These are phyloP conservation scores for Epinotia ramella DNA, from an alignment of 2,888 invertebrate species.

Conservation along the genomic window DNA sequence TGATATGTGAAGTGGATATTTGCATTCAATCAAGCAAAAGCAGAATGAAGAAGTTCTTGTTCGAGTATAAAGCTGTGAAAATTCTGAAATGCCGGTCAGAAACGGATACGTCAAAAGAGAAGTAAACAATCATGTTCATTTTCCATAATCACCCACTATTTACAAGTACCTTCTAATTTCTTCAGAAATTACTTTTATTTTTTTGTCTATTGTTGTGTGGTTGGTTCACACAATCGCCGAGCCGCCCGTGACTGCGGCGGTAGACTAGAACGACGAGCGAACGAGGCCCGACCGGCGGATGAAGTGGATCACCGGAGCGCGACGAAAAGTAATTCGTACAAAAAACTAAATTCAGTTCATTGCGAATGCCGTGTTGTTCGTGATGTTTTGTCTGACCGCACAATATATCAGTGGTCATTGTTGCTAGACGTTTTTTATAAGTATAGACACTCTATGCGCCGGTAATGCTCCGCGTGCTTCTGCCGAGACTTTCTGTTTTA, in stretches of 20 bases:
- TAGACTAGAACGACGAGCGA: slow-evolving; percentile 48
- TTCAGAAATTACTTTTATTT: slow-evolving; percentile 41
- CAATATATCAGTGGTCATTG: slow-evolving; percentile 83
- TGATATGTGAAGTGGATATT: not conserved
- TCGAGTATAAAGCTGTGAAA: slow-evolving; percentile 72
- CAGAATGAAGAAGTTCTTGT: slow-evolving; percentile 76
- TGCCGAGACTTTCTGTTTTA: slow-evolving; percentile 65
- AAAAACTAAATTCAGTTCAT: slow-evolving; percentile 84
- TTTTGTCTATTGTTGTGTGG: slow-evolving; percentile 41
- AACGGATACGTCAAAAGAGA: slow-evolving; percentile 59
- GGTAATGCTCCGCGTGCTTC: slow-evolving; percentile 77
- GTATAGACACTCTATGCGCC: slow-evolving; percentile 71
- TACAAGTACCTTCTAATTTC: slow-evolving; percentile 56
- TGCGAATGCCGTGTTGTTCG: slow-evolving; percentile 81
- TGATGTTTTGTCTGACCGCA: slow-evolving; percentile 84
- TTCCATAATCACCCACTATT: slow-evolving; percentile 44
- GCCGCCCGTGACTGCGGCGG: slow-evolving; percentile 60
- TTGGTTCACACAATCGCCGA: slow-evolving; percentile 57
- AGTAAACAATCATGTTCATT: slow-evolving; percentile 58
- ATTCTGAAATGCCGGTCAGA: slow-evolving; percentile 64
- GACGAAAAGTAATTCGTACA: slow-evolving; percentile 84
- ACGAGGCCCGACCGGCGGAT: slow-evolving; percentile 70
- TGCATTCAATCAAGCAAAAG: not conserved
- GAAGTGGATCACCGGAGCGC: slow-evolving; percentile 82
- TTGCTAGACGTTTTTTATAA: slow-evolving; percentile 79